Base-by-base conservation (phyloP, 2,888 invertebrate genomes). In the Branchellion lobata region DNA sequence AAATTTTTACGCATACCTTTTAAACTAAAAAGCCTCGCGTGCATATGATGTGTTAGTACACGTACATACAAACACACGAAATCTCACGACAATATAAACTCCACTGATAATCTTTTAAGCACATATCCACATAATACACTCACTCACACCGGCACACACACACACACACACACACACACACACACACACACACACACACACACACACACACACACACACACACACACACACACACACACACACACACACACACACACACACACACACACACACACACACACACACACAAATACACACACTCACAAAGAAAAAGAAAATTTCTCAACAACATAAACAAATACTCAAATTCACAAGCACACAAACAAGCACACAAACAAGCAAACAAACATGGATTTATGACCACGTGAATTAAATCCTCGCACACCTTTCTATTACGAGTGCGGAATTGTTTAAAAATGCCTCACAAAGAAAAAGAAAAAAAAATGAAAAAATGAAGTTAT, bases 151-250 rank as follows among this genome's bases (percentile, higher is more conserved):
- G 24, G 21, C 73, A 40, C 27, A 1, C 69, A 68, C 21, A 68
- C 68, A 68, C 8, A 24, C 69, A 1, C 21, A 1, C 69, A 47
- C 5, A 24, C 73, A 5, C 0, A 36, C 73, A 73, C 0, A 21
- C 40, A 73, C 0, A 73, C n/a, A n/a, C 11, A 73, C 36, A 5
- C 34, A 34, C 72, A 40, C 31, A 72, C 14, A 24, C 34, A 33
- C 72, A 72, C 31, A 72, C 11, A 73, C 40, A 73, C 34, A 33
- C n/a, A 2, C 40, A 24, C n/a, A 21, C 34, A 33, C n/a, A 36
- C 36, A 40, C 18, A 73, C 36, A 73, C n/a, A 33, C 72, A 72
- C 31, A 72, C 11, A 73, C 40, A 73, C 34, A 33, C n/a, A 2
- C 40, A 24, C n/a, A 21, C 34, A 33, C n/a, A 36, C 36, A 40